Percentiles rank a stretch among this genome's conserved stretches.
These are phyloP conservation scores for Leptosomus discolor DNA, from an alignment of 2,113 vertebrate genomes.

Conservation along the genomic window DNA sequence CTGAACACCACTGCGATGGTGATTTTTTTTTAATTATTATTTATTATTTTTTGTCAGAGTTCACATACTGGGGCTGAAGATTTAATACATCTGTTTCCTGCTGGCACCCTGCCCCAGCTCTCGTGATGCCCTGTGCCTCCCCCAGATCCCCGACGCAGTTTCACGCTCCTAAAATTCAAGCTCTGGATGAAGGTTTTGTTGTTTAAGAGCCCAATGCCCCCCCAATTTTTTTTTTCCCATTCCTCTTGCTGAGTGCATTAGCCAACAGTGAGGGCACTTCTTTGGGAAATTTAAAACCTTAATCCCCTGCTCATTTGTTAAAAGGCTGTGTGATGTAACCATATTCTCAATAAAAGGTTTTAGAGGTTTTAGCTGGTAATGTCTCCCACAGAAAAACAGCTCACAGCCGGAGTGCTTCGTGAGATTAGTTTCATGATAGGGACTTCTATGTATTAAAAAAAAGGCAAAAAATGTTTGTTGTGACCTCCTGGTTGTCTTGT, in stretches of 20 bases:
- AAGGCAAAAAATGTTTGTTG: neutral
- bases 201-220: neutral
- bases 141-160: neutral
- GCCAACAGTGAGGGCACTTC: neutral
- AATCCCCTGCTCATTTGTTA: slow-evolving; percentile 23
- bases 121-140: neutral
- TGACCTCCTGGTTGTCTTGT: neutral
- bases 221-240: neutral
- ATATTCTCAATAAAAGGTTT: slow-evolving; percentile 51
- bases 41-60: neutral
- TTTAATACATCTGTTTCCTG: slow-evolving; percentile 58
- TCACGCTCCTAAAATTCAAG: neutral
- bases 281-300: slow-evolving; percentile 35
- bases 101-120: neutral
- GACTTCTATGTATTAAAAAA: neutral
- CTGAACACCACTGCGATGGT: neutral
- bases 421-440: neutral
- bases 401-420: neutral
- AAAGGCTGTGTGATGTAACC: slow-evolving; percentile 40
- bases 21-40: neutral
- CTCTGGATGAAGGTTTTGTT: neutral
- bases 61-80: neutral
- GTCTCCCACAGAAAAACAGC: slow-evolving; percentile 19
- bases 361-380: slow-evolving; percentile 46
- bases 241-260: neutral